Base-by-base conservation (phyloP, 1,140 invertebrate species). In the Popillia japonica region DNA sequence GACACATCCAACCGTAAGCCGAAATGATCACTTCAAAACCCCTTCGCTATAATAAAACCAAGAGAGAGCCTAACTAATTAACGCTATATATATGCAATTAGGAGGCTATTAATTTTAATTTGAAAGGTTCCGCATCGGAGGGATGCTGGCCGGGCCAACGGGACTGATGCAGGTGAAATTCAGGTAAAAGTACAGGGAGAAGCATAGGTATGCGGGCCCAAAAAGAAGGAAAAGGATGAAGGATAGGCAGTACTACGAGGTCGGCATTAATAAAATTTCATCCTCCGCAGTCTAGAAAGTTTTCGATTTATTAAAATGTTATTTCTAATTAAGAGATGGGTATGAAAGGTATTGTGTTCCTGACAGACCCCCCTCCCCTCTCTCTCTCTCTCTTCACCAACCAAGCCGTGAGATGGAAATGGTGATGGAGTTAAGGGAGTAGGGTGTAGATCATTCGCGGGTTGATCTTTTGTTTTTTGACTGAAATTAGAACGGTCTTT, bases 271-370 rank as follows among this genome's bases (percentile, higher is more conserved):
- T 55, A 55, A 55, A 55, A 55, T 17, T 55, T 55, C 48, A 27
- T 68, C 61, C 22, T 10, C 44, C 61, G 22, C 8, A 22, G 27
- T 20, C 10, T 9, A 27, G 22, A 22, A 14, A 27, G 22, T 22
- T 68, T 68, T 34, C 61, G 61, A 68, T 68, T 68, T 68, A 68
- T 68, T 68, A 68, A 68, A 68, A 68, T 68, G 22, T 68, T 68
- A 68, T 68, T 68, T 27, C 61, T 27, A 68, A 68, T 68, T 68
- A 68, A 68, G 61, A 34, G 27, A 27, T 34, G 27, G 27, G 27
- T 34, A 34, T 34, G 27, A 34, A 34, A 34, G 27, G 61, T 20
- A 55, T 55, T 55, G 48, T 55, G 48, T 17, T 6, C 17, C 14
- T 55, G 48, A 55, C 48, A 17, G 48, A 14, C 48, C 14, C 14